phyloP scores from a whole-genome alignment of 2,113 vertebrate species.

The Aegithalos caudatus region DNA sequence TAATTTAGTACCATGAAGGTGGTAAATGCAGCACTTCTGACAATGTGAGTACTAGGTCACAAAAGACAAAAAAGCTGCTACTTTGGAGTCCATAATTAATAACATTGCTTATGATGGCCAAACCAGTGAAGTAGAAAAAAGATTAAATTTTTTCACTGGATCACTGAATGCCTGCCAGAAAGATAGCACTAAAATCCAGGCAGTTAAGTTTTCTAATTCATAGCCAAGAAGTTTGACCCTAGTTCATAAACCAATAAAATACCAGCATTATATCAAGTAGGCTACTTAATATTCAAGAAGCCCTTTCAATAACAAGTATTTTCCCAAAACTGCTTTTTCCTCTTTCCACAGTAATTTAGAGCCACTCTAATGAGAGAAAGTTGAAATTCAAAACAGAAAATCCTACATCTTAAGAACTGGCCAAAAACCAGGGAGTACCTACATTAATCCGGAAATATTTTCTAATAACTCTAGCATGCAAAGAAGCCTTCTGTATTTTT shows the following conservation, averaged over 20 bases:
- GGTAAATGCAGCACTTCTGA: conserved; percentile 1
- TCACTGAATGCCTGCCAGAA: background rate
- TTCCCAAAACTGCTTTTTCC: background rate
- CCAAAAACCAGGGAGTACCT: background rate
- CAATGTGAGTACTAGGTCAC: background rate
- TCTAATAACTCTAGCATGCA: background rate
- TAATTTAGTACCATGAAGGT: conserved; percentile 22
- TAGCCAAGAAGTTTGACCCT: background rate
- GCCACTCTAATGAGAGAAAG: background rate
- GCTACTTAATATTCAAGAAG: background rate
- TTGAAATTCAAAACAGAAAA: background rate
- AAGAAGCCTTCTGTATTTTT: background rate
- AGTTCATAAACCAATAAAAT: background rate
- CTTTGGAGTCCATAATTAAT: conserved; percentile 4
- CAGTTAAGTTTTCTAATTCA: conserved; percentile 40
- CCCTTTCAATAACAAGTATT: background rate
- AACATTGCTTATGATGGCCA: background rate
- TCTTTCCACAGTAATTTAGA: background rate
- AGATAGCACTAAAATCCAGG: conserved; percentile 13
- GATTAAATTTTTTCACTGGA: conserved; percentile 45
- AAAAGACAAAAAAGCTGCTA: background rate
- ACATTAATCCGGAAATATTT: background rate
- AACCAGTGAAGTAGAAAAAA: conserved; percentile 30
- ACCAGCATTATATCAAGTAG: background rate
- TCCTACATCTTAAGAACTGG: background rate